Percentiles rank a stretch among this genome's conserved stretches.
Evolutionary conservation across 2,888 invertebrate genomes (phyloP).

Genomic region (Parapristionchus giblindavisi): DNA sequence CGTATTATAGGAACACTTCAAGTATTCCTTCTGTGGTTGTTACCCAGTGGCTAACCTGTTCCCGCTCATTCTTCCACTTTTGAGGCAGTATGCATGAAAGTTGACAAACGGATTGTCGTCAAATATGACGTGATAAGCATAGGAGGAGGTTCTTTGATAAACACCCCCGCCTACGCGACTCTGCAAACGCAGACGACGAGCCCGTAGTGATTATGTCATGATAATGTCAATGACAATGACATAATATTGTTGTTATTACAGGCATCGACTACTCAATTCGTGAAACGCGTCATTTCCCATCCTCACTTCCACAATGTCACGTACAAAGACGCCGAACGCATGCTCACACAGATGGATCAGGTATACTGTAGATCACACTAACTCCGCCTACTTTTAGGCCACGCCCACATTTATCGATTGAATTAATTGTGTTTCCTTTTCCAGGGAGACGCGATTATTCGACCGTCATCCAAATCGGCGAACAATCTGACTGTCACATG

Average conservation of each 20-base stretch:
- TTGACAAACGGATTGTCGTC: no score
- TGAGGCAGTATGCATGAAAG: no score
- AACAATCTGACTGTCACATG: slow-evolving; percentile 97
- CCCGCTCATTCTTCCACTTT: no score
- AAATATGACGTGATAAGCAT: no score
- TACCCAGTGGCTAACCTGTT: no score
- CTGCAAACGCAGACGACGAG: no score
- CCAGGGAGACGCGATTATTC: slow-evolving; percentile 88
- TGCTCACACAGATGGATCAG: slow-evolving; percentile 90
- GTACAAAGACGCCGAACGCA: slow-evolving; percentile 87
- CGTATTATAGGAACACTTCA: no score
- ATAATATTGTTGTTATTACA: slow-evolving; percentile 20
- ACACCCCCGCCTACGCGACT: no score
- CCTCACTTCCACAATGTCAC: slow-evolving; percentile 96
- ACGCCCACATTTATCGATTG: no score
- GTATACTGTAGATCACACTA: slow-evolving; percentile 38
- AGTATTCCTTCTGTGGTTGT: no score
- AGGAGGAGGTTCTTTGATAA: no score
- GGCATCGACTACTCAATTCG: slow-evolving; percentile 75
- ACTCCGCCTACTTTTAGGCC: neutral
- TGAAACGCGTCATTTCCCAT: slow-evolving; percentile 95
- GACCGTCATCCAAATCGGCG: slow-evolving; percentile 93
- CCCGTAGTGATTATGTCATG: neutral
- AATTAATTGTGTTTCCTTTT: neutral
- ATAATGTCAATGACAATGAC: neutral